These are phyloP conservation scores for Lepus townsendii DNA, from an alignment of 2,797 vertebrate species.

Conservation along the genomic window DNA sequence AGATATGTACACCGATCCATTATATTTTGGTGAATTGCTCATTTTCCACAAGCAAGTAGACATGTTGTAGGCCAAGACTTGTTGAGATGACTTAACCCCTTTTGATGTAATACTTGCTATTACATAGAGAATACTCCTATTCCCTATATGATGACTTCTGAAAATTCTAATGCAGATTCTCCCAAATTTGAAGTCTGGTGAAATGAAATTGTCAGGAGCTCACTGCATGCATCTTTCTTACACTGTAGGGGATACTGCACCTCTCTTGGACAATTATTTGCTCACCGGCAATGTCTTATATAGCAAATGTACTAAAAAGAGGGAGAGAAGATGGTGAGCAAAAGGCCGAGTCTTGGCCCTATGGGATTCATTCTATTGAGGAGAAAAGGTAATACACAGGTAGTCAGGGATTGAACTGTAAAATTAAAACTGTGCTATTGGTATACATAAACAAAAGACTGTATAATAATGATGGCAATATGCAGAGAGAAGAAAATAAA, in stretches of 20 bases:
- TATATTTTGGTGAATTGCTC: not conserved
- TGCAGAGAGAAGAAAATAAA: not conserved
- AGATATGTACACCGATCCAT: not conserved
- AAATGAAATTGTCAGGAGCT: not conserved
- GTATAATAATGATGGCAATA: not conserved
- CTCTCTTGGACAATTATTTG: not conserved
- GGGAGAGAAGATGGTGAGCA: not conserved
- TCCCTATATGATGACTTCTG: not conserved
- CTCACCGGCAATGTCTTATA: not conserved
- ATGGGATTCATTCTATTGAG: not conserved
- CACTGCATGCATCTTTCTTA: not conserved
- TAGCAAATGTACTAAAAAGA: not conserved
- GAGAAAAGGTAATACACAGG: not conserved
- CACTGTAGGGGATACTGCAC: not conserved
- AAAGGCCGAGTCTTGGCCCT: not conserved
- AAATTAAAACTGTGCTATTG: not conserved
- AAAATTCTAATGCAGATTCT: not conserved
- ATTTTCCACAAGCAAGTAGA: slow-evolving; percentile 5
- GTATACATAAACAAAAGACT: not conserved
- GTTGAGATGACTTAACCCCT: not conserved
- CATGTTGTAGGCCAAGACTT: not conserved
- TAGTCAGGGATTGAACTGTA: not conserved
- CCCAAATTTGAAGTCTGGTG: not conserved
- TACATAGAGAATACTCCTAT: not conserved
- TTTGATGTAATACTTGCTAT: not conserved